Evolutionary conservation across 2,113 vertebrate species (phyloP), one percentile per base, ranked within the genome.

Genomic region (Hyla sarda): DNA sequence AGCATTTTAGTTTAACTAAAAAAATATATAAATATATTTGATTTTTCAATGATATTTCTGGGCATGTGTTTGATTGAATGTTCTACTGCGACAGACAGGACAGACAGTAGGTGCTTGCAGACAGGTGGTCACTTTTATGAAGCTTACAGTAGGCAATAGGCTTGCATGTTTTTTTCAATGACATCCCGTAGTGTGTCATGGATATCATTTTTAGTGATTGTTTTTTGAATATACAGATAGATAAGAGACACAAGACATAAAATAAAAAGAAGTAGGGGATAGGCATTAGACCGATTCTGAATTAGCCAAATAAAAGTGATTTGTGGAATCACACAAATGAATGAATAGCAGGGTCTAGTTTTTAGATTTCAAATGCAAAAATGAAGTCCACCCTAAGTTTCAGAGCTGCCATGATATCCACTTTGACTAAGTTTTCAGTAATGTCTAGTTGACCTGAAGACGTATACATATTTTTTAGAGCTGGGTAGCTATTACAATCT

Each of bases 271-370:
- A 30, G 30, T 23, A 45, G 62, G 58, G 32, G 67, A 41, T 41
- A 90, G 87, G 90, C 87, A 90, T 91, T 88, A 89, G 78, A 90
- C 89, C 78, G 88, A 89, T 88, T 86, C 58, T 84, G 84, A 82
- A 56, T 91, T 88, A 89, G 89, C 92, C 91, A 92, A 89, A 89
- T 91, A 80, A 92, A 93, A 91, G 84, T 89, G 89, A 91, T 0
- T 80, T 92, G 89, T 91, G 90, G 84, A 91, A 88, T 91, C 88
- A 89, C 79, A 89, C 89, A 91, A 91, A 94, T 89, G 91, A 94
- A 95, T 95, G 96, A 97, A 98, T 96, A 98, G 97, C 96, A 99
- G 97, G 96, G 97, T 98, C 96, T 98, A 96, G 96, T 97, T 95
- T 91, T 91, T 54, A 82, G 84, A 83, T 83, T 88, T 93, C 88